These are phyloP conservation scores for Drosophila sp. DNA, from an alignment of 1,140 invertebrate species.

Conservation along the genomic window DNA sequence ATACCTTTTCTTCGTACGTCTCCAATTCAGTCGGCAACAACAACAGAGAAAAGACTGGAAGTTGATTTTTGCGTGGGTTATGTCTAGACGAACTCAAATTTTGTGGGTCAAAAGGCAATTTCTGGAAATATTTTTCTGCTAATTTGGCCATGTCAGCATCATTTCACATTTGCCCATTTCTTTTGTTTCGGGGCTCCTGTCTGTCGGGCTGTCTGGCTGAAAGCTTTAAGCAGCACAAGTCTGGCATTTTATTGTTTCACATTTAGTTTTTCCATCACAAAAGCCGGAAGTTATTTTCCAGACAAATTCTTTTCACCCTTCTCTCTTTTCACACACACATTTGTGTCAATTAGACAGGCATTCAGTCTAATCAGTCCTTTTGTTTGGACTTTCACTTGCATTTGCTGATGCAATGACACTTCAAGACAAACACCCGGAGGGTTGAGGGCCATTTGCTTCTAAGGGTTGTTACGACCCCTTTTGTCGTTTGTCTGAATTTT, in stretches of 20 bases:
- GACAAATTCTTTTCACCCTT: constrained; percentile 5
- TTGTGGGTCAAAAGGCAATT: constrained; percentile 21
- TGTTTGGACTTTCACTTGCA: constrained; percentile 70
- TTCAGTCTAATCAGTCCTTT: constrained; percentile 70
- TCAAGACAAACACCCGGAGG: constrained; percentile 26
- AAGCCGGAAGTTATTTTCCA: constrained; percentile 36
- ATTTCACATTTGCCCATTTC: constrained; percentile 33
- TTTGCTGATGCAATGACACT: constrained; percentile 59
- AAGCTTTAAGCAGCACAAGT: constrained; percentile 20
- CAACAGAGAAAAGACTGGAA: not conserved
- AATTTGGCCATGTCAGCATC: constrained; percentile 44
- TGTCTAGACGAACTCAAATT: constrained; percentile 47
- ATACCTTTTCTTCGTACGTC: not conserved
- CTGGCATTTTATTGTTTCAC: constrained; percentile 32
- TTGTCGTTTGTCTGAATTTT: constrained; percentile 42
- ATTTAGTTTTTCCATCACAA: constrained; percentile 29
- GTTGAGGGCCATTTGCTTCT: constrained; percentile 35
- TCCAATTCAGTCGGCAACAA: constrained; percentile 13
- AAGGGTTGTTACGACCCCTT: constrained; percentile 45
- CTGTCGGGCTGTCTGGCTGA: constrained; percentile 42
- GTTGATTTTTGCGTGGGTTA: constrained; percentile 14
- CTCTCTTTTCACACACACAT: constrained; percentile 53
- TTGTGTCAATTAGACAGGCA: constrained; percentile 20
- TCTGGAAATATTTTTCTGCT: constrained; percentile 18
- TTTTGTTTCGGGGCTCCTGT: not conserved